A percentile compares a stretch with the other conserved stretches of the same genome.
Conservation (phyloP, 2,797 vertebrate species). For the Pogoniulus pusillus region DNA sequence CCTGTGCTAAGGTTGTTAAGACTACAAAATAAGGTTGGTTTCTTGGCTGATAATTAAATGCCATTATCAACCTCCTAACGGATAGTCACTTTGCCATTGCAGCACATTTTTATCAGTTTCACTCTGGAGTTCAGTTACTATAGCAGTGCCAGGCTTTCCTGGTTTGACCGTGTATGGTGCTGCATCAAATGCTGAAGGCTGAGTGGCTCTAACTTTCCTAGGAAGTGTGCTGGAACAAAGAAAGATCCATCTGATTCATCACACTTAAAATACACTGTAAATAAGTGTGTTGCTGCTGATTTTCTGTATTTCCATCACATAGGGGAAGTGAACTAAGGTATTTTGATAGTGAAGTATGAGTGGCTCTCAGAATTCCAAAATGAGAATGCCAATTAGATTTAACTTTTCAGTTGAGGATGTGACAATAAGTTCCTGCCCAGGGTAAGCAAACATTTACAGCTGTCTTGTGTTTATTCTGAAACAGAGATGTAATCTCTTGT, state of each 20-base stretch:
- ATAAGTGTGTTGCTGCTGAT: fast-evolving
- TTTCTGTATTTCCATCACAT: neutral
- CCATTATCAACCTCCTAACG: neutral
- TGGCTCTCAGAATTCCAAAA: neutral
- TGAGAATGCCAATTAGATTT: neutral
- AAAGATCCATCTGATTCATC: neutral
- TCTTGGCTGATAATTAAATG: neutral
- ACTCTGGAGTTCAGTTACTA: neutral
- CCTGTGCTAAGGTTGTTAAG: neutral
- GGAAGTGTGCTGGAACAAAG: neutral
- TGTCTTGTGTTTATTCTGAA: neutral
- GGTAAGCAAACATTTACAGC: neutral
- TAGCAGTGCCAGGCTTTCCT: neutral
- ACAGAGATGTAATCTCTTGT: neutral
- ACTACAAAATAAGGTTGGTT: neutral
- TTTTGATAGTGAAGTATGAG: neutral
- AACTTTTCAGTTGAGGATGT: neutral
- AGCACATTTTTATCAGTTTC: neutral
- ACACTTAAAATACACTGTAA: neutral
- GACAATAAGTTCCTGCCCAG: neutral
- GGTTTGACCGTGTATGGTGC: neutral
- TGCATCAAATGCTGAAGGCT: neutral
- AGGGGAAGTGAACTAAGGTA: neutral
- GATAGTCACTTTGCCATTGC: neutral
- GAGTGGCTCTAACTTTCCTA: neutral